These are phyloP conservation scores for Ditylenchus weischeri DNA, from an alignment of 2,888 invertebrate species.

Conservation along the genomic window DNA sequence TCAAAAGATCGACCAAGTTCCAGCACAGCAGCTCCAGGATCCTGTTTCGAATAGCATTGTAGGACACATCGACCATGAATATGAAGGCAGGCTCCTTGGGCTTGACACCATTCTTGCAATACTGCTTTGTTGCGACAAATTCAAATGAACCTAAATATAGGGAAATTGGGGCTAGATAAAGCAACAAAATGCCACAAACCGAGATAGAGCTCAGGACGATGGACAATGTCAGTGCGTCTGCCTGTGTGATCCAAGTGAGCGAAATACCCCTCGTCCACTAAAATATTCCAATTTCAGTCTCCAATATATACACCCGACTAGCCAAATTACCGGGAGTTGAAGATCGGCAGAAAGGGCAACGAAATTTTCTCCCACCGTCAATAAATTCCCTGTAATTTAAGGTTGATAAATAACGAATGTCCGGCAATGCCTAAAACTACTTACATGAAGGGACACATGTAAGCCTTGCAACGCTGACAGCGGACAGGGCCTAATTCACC, in stretches of 20 bases:
- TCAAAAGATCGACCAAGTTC: conserved; percentile 76
- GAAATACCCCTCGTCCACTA: conserved; percentile 70
- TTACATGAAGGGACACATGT: conserved; percentile 94
- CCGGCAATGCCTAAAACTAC: too few relatives aligned
- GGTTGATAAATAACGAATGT: too few relatives aligned
- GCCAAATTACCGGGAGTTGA: conserved; percentile 77
- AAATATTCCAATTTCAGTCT: conserved; percentile 13
- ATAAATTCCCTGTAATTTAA: conserved; percentile 68
- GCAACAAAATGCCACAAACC: neutral
- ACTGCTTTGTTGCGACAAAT: conserved; percentile 91
- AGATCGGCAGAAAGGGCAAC: conserved; percentile 91
- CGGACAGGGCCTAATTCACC: conserved; percentile 90
- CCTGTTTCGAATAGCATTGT: conserved; percentile 89
- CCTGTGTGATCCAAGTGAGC: conserved; percentile 88
- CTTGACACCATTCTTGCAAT: conserved; percentile 85
- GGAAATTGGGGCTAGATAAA: neutral
- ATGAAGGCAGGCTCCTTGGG: conserved; percentile 92
- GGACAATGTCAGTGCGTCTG: conserved; percentile 77
- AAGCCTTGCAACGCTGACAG: conserved; percentile 94
- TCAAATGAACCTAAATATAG: conserved; percentile 80
- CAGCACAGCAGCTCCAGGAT: conserved; percentile 82
- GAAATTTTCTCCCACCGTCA: conserved; percentile 91
- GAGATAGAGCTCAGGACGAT: conserved; percentile 84
- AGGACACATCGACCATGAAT: conserved; percentile 94
- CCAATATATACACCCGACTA: conserved; percentile 6